A percentile compares a stretch with the other conserved stretches of the same genome.
These are phyloP conservation scores for Vimba vimba DNA, from an alignment of 2,113 vertebrate genomes.

Conservation along the genomic window DNA sequence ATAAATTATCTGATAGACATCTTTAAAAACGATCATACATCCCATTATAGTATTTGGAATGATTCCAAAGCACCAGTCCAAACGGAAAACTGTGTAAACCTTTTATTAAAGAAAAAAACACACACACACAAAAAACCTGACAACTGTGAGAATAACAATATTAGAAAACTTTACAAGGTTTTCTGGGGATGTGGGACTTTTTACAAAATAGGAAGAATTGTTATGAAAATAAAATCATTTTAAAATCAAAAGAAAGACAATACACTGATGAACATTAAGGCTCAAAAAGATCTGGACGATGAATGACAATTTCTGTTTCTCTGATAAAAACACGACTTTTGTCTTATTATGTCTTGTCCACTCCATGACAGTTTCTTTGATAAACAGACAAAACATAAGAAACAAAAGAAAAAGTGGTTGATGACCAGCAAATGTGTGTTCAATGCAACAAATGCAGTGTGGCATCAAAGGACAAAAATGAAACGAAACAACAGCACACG, in stretches of 20 bases:
- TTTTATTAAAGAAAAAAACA: constrained; percentile 29
- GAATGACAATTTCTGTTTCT: constrained; percentile 4
- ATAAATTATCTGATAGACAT: not conserved
- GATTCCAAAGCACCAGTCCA: not conserved
- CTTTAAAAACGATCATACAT: not conserved
- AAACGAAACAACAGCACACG: constrained; percentile 16
- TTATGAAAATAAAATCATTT: constrained; percentile 54
- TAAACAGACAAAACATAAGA: constrained; percentile 6
- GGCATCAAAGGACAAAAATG: constrained; percentile 19
- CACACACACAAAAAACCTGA: not conserved
- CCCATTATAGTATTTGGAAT: not conserved
- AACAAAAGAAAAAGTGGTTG: not conserved
- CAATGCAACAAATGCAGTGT: constrained; percentile 13
- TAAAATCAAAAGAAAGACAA: constrained; percentile 5
- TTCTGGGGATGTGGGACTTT: constrained; percentile 27
- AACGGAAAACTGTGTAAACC: constrained; percentile 12
- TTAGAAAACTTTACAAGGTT: constrained; percentile 27
- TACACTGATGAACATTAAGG: not conserved
- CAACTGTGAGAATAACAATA: constrained; percentile 57
- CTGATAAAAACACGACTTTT: constrained; percentile 3
- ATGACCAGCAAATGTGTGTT: constrained; percentile 28
- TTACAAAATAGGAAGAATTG: constrained; percentile 69
- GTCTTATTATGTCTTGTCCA: not conserved
- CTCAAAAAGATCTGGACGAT: not conserved
- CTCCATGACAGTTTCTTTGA: constrained; percentile 2